Evolutionary conservation across 2,113 vertebrate species (phyloP), one percentile per base, ranked within the genome.

Genomic region (Gnathochromis pfefferi): DNA sequence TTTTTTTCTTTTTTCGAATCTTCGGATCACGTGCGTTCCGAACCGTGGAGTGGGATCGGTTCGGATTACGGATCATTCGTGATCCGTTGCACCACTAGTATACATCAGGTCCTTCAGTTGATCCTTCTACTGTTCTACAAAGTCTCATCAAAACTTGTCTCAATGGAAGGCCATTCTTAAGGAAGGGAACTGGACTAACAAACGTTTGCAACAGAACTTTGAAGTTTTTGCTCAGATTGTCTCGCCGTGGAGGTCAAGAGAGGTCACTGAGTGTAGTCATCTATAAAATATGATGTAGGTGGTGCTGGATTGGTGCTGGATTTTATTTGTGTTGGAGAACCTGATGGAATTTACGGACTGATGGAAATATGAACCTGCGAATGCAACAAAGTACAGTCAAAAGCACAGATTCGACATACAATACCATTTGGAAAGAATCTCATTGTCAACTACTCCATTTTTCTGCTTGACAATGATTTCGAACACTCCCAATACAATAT

Each of bases 331-430:
- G 5, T 60, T 60, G 28, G 58, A 60, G 5, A 60, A 33, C 16
- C 58, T 33, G 58, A 3, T 60, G 57, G 57, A 19, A 60, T 19
- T 60, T 33, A 33, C 2, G 3, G 57, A 33, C 16, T 60, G 57
- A 60, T 33, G 28, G 57, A 19, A 60, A 6, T 60, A 33, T 60
- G 28, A 31, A 60, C 28, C 16, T 11, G 58, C 2, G 0, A 33
- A 33, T 33, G 57, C 16, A 60, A 60, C 57, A 60, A 60, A 60
- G 58, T 60, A 60, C 58, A 60, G 58, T 60, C 58, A 33, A 33
- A 60, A 60, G 58, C 16, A 60, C 58, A 60, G 58, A 60, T 19
- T 60, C 1, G 5, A 33, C 28, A 60, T 60, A 17, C 57, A 60
- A 60, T 60, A 33, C 57, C 57, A 17, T 60, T 33, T 60, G 57